These are phyloP conservation scores for Vimba vimba DNA, from an alignment of 2,113 vertebrate genomes.

Conservation along the genomic window DNA sequence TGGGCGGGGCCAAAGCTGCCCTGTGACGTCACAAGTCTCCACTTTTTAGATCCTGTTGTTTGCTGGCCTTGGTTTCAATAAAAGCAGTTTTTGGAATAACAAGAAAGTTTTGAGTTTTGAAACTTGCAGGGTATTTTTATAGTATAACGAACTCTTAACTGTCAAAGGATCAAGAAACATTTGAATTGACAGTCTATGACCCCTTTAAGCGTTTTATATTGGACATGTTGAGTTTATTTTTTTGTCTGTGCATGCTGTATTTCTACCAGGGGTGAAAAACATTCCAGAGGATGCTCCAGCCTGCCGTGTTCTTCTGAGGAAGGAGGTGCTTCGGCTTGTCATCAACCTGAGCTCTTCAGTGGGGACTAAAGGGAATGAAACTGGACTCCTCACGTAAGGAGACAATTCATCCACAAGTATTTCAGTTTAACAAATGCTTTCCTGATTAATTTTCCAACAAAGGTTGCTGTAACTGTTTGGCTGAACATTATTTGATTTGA, in stretches of 20 bases:
- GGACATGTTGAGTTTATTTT: not conserved
- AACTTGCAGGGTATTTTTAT: no score
- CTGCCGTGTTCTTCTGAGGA: constrained; percentile 91
- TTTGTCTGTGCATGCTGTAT: not conserved
- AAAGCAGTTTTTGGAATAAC: no score
- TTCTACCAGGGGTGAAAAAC: constrained; percentile 84
- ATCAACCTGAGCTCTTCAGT: constrained; percentile 98
- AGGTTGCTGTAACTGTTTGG: not conserved
- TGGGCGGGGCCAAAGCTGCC: no score
- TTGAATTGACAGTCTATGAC: no score
- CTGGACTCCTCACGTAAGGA: constrained; percentile 94
- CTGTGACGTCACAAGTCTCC: no score
- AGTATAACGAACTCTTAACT: no score
- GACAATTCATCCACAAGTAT: not conserved
- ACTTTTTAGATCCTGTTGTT: no score
- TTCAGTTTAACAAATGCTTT: not conserved
- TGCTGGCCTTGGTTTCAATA: no score
- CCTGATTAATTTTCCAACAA: not conserved
- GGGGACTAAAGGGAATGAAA: constrained; percentile 97
- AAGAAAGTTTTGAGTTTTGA: no score
- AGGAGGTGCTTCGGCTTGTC: constrained; percentile 95
- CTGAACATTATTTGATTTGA: not conserved
- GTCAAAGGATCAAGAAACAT: no score
- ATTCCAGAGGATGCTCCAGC: constrained; percentile 94
- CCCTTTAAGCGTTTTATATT: no score